Conservation (phyloP, 2,113 vertebrate species). For the Halichoeres trimaculatus region DNA sequence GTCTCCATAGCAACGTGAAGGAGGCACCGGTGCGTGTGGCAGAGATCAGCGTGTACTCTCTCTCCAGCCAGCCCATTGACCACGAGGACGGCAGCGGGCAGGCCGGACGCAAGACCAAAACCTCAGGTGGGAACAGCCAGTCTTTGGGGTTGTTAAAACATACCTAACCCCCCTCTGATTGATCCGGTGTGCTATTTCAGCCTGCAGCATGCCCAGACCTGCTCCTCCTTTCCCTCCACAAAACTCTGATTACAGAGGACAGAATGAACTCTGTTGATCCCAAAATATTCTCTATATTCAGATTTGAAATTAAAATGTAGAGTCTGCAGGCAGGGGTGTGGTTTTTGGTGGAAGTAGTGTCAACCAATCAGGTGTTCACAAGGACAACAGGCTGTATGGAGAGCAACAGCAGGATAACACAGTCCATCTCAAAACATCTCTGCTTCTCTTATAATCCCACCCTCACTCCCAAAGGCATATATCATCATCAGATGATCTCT, state of each 20-base stretch:
- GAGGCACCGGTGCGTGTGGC: slow-evolving; percentile 83
- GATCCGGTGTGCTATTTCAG: background rate
- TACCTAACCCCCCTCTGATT: background rate
- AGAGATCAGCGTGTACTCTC: slow-evolving; percentile 85
- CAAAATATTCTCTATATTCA: background rate
- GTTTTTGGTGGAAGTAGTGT: too few species aligned
- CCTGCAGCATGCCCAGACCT: slow-evolving; percentile 13
- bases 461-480: too few species aligned
- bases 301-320: too few species aligned
- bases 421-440: too few species aligned
- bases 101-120: slow-evolving; percentile 80
- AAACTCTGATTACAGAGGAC: slow-evolving; percentile 37
- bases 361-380: too few species aligned
- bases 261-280: slow-evolving; percentile 64
- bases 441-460: too few species aligned
- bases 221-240: slow-evolving; percentile 9
- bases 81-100: slow-evolving; percentile 82
- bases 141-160: too few species aligned
- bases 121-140: slow-evolving; percentile 75
- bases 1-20: slow-evolving; percentile 87
- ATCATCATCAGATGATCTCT: too few species aligned
- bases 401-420: too few species aligned
- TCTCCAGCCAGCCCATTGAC: slow-evolving; percentile 87
- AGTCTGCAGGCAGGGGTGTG: too few species aligned
- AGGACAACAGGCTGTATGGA: too few species aligned